Evolutionary conservation across 2,113 vertebrate genomes (phyloP).

Genomic region (Montifringilla adamsi): DNA sequence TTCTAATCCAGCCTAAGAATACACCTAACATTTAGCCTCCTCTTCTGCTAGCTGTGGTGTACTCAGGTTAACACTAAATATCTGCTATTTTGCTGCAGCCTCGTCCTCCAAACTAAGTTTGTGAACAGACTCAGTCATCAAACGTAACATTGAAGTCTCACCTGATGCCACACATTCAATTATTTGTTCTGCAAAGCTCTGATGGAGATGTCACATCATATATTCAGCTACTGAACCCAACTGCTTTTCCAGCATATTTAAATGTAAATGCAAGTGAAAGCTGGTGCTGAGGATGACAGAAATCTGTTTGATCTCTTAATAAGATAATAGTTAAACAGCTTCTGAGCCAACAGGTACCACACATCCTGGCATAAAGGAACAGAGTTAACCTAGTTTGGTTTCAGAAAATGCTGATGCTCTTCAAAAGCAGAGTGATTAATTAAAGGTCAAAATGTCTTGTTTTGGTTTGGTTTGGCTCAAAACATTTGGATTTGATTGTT

Average conservation of each 20-base stretch:
- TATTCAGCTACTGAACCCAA: neutral
- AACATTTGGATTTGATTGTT: neutral
- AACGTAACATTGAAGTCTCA: neutral
- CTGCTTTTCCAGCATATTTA: slow-evolving; percentile 12
- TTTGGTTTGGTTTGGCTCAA: neutral
- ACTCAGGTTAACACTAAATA: neutral
- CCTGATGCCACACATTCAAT: neutral
- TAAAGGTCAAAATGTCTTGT: neutral
- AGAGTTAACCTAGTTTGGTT: neutral
- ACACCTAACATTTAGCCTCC: neutral
- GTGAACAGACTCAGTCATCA: neutral
- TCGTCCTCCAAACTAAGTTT: neutral
- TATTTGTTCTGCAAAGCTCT: slow-evolving; percentile 17
- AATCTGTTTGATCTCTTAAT: neutral
- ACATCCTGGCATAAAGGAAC: neutral
- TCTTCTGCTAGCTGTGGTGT: neutral
- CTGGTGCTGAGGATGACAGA: neutral
- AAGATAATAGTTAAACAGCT: neutral
- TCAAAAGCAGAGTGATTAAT: neutral
- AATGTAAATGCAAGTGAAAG: neutral
- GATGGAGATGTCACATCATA: slow-evolving; percentile 18
- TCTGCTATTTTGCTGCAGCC: neutral
- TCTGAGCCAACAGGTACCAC: neutral
- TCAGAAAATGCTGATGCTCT: neutral
- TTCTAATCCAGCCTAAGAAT: neutral